Base-by-base conservation (phyloP, 2,888 invertebrate species). In the Agriopis marginaria region DNA sequence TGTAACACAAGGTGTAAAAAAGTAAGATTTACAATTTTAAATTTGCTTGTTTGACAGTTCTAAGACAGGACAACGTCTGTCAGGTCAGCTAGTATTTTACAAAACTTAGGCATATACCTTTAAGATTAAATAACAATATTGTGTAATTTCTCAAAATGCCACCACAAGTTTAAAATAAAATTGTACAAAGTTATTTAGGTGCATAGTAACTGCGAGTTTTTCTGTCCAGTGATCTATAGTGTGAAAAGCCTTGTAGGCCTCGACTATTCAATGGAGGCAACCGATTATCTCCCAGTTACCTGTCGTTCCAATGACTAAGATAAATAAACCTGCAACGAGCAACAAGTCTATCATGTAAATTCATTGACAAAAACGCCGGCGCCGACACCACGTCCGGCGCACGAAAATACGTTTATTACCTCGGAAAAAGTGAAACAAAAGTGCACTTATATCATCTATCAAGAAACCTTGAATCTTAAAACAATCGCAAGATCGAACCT, bases 401-500 rank as follows among this genome's bases (percentile, higher is more conserved):
- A 44, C 68, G 68, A 76, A 70, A 73, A 70, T 67, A 60, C n/a
- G 63, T 68, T 64, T 70, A 71, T 71, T 68, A 70, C 60, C 55
- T 60, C 56, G 60, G 63, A 74, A 73, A 72, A 73, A 73, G 66
- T 64, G 56, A 66, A 67, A 73, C 71, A 72, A 73, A 74, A 71
- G 62, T 63, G 50, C 64, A 66, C 71, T 71, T 75, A 74, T 66
- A 74, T 76, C 73, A 76, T 72, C 68, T 81, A 83, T 80, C 77
- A 80, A 77, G 75, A 77, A 74, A 72, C 76, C 79, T 83, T 81
- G 80, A 79, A 78, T 79, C 78, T 77, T 74, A 77, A 80, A 73
- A 75, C 87, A 87, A 87, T 87, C 82, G 85, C 77, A 75, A 82
- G 77, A 73, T 75, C 73, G 73, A 78, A 80, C 79, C 84, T 86